A percentile compares a stretch with the other conserved stretches of the same genome.
phyloP scores from a whole-genome alignment of 2,797 vertebrate species.

The Crypturellus tataupa region DNA sequence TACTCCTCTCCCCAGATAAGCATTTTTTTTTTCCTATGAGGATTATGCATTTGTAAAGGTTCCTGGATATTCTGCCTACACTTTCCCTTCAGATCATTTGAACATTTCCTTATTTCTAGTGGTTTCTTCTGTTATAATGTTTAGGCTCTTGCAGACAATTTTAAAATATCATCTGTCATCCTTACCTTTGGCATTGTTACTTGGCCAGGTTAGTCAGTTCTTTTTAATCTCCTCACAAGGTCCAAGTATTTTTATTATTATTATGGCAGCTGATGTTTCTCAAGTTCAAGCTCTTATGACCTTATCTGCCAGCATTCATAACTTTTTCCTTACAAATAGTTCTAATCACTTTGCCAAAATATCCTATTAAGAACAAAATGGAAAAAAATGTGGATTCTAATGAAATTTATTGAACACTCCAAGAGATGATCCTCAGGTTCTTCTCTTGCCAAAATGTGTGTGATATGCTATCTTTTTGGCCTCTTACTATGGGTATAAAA shows the following conservation, averaged over 20 bases:
- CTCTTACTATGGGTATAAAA: neutral
- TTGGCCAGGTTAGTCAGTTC: neutral
- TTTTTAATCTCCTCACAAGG: neutral
- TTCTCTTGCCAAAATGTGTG: conserved; percentile 3
- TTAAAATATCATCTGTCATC: neutral
- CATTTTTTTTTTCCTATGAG: neutral
- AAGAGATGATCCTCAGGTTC: conserved; percentile 26
- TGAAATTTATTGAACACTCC: neutral
- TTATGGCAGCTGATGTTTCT: neutral
- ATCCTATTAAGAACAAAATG: neutral
- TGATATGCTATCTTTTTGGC: neutral
- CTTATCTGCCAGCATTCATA: neutral
- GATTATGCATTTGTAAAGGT: neutral
- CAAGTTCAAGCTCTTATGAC: conserved; percentile 2
- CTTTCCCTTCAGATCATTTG: neutral
- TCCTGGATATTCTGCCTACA: neutral
- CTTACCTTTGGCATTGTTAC: neutral
- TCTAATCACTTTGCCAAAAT: conserved; percentile 13
- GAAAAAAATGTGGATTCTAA: conserved; percentile 15
- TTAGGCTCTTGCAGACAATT: neutral
- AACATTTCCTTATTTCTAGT: neutral
- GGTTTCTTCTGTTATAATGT: neutral
- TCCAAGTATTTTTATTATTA: neutral
- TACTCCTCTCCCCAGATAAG: neutral
- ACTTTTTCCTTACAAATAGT: conserved; percentile 20